These are phyloP conservation scores for Diachasma alloeum DNA, from an alignment of 1,140 invertebrate species.

Conservation along the genomic window DNA sequence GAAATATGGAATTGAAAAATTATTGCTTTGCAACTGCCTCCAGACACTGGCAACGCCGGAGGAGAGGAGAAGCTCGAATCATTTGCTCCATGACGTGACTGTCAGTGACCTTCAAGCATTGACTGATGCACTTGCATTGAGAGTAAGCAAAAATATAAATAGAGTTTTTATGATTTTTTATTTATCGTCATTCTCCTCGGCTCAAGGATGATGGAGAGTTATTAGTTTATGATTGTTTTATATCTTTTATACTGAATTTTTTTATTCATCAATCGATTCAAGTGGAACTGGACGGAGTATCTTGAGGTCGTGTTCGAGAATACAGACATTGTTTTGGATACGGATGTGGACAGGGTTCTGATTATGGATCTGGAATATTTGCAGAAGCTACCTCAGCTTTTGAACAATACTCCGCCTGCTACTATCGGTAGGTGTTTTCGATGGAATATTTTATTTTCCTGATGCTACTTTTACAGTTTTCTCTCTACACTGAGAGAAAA, in stretches of 20 bases:
- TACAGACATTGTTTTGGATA: conserved; percentile 67
- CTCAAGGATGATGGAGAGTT: not conserved
- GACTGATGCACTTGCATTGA: conserved; percentile 62
- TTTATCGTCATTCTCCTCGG: not conserved
- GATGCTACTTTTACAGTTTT: too few relatives aligned
- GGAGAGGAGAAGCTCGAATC: conserved; percentile 73
- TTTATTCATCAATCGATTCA: conserved; percentile 10
- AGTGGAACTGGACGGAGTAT: conserved; percentile 77
- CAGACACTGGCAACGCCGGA: conserved; percentile 79
- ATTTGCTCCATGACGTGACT: conserved; percentile 78
- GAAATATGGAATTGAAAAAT: not conserved
- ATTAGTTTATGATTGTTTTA: not conserved
- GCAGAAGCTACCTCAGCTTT: conserved; percentile 66
- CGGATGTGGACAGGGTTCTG: conserved; percentile 65
- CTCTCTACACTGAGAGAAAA: too few relatives aligned
- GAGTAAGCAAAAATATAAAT: conserved; percentile 38
- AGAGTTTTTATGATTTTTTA: not conserved
- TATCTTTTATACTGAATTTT: not conserved
- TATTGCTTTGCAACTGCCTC: not conserved
- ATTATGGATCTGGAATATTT: conserved; percentile 72
- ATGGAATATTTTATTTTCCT: conserved; percentile 23
- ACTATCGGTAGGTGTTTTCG: conserved; percentile 63
- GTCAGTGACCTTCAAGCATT: conserved; percentile 69
- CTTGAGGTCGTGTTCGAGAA: conserved; percentile 69
- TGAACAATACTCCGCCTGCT: conserved; percentile 63